A percentile compares a stretch with the other conserved stretches of the same genome.
These are phyloP conservation scores for Chymomyza procnemis DNA, from an alignment of 2,888 invertebrate species.

Conservation along the genomic window DNA sequence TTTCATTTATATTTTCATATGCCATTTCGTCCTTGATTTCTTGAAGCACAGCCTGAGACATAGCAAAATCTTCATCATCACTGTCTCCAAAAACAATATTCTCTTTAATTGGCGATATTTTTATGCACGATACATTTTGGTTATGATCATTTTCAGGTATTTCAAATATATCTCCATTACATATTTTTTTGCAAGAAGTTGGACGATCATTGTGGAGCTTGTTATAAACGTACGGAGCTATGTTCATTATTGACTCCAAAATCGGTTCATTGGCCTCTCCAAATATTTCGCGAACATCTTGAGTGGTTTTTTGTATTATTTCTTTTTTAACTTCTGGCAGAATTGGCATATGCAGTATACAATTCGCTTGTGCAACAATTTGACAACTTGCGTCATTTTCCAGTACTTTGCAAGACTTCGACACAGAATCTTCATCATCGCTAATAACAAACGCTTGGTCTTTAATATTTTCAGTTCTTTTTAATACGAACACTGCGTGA, in stretches of 20 bases:
- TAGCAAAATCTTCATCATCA: constrained; percentile 58
- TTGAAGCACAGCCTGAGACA: constrained; percentile 68
- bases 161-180: constrained; percentile 49
- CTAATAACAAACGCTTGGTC: constrained; percentile 31
- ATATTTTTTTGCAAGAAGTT: constrained; percentile 21
- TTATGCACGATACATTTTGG: constrained; percentile 1
- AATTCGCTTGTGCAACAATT: background rate
- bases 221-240: constrained; percentile 67
- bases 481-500: constrained; percentile 58
- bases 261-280: constrained; percentile 61
- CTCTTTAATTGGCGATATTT: background rate
- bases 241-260: constrained; percentile 46
- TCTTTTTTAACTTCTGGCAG: constrained; percentile 59
- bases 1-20: constrained; percentile 28
- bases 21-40: constrained; percentile 71
- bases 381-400: too few relatives aligned
- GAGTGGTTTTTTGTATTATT: constrained; percentile 41
- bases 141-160: constrained; percentile 12
- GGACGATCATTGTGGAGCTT: constrained; percentile 33
- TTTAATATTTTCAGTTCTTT: background rate
- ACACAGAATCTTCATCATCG: constrained; percentile 39
- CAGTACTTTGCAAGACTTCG: too few relatives aligned
- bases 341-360: constrained; percentile 57
- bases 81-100: background rate
- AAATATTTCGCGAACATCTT: constrained; percentile 68